Evolutionary conservation across 1,140 invertebrate genomes (phyloP), one percentile per base, ranked within the genome.

Genomic region (Probaryconus sp.): DNA sequence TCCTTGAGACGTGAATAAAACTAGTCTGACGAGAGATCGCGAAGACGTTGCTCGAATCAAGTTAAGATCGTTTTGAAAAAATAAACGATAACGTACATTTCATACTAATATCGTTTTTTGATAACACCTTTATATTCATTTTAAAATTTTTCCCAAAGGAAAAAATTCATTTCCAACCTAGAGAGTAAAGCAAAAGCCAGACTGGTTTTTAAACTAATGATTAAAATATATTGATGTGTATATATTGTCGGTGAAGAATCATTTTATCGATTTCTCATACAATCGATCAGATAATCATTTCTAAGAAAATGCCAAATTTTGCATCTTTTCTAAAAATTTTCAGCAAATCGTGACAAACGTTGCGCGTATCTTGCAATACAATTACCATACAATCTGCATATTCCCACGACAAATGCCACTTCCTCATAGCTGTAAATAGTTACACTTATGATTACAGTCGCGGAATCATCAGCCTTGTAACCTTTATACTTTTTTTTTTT

Each of bases 321-420:
- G 48, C 35, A 45, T 14, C 26, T 53, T 11, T 14, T 40, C 18
- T n/a, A n/a, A n/a, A n/a, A n/a, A n/a, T n/a, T n/a, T n/a, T n/a
- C n/a, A 58, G 67, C 55, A 70, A 77, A 71, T 71, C 56, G 74
- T 78, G 76, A 83, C 78, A 81, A 79, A 79, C 78, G 80, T 81
- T 81, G 72, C 72, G 81, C 78, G 77, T 79, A 78, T 81, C 81
- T 84, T 63, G 77, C 61, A 70, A 43, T 65, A 42, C 42, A 69
- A 85, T 85, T 85, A 84, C 78, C 84, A 85, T 85, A 84, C 79
- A 79, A 85, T 85, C 81, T 85, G 81, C 82, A 85, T 85, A 85
- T 79, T 80, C 76, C 75, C 61, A 60, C 75, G 78, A 65, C 76
- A 37, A 78, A 69, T 51, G 53, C 67, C 53, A 76, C 76, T 79